These are phyloP conservation scores for Dipodomys spectabilis DNA, from an alignment of 2,113 vertebrate species.

Conservation along the genomic window DNA sequence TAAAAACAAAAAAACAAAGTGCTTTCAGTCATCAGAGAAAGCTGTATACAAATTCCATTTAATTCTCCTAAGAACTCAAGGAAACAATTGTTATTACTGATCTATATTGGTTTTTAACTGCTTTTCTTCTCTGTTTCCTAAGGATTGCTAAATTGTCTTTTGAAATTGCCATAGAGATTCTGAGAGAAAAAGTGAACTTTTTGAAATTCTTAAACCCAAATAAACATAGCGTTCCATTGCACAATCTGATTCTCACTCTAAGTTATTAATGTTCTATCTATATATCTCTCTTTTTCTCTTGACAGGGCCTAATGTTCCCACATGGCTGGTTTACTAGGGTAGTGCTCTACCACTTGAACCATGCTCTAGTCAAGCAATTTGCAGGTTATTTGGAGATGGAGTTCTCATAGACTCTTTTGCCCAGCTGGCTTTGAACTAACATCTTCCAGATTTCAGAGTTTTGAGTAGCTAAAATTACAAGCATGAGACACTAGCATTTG, in stretches of 20 bases:
- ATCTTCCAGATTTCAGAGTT: too few relatives aligned
- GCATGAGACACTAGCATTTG: not conserved
- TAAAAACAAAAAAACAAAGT: not conserved
- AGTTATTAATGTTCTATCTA: not conserved
- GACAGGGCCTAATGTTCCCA: too few relatives aligned
- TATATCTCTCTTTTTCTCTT: not conserved
- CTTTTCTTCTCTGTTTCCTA: not conserved
- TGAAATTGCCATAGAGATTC: conserved; percentile 42
- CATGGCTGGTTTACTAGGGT: too few relatives aligned
- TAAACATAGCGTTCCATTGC: not conserved
- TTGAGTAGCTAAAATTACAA: too few relatives aligned
- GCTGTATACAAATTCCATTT: not conserved
- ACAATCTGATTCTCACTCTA: conserved; percentile 9
- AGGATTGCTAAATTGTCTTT: not conserved
- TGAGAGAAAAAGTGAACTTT: conserved; percentile 47
- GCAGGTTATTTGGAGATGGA: too few relatives aligned
- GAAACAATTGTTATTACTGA: conserved; percentile 23
- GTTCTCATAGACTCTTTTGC: too few relatives aligned
- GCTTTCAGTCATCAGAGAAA: not conserved
- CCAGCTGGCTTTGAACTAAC: too few relatives aligned
- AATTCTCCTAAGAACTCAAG: not conserved
- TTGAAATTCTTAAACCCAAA: conserved; percentile 41
- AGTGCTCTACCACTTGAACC: too few relatives aligned
- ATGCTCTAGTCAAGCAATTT: too few relatives aligned
- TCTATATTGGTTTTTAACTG: not conserved